These are phyloP conservation scores for Leptinotarsa haldemani DNA, from an alignment of 2,888 invertebrate genomes.

Conservation along the genomic window DNA sequence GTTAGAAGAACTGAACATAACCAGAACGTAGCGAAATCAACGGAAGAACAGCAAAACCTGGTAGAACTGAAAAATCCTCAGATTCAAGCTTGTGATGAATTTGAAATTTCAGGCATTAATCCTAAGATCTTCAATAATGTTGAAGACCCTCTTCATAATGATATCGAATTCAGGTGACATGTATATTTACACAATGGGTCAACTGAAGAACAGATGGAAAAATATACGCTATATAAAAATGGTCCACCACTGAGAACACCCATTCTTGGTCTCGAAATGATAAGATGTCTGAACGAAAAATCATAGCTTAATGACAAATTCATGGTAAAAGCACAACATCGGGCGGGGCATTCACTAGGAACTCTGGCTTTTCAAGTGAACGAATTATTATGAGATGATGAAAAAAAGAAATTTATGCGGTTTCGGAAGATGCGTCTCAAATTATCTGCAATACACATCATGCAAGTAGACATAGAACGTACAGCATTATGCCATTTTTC, in stretches of 20 bases:
- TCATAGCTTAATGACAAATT: not conserved
- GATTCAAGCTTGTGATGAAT: too few species aligned
- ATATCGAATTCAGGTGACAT: too few species aligned
- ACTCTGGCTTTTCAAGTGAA: conserved; percentile 15
- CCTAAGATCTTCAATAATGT: too few species aligned
- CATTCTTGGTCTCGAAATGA: conserved; percentile 22
- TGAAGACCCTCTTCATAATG: too few species aligned
- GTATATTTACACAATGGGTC: not conserved
- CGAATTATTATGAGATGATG: not conserved
- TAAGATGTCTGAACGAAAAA: conserved; percentile 8
- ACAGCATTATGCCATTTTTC: conserved; percentile 3
- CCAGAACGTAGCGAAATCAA: not conserved
- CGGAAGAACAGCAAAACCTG: not conserved
- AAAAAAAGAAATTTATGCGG: not conserved
- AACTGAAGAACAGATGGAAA: not conserved
- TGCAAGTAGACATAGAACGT: conserved; percentile 16
- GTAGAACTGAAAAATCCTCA: not conserved
- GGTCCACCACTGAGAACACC: conserved; percentile 25
- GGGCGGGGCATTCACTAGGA: conserved; percentile 22
- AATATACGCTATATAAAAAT: conserved; percentile 27
- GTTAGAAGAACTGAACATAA: not conserved
- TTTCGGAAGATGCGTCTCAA: conserved; percentile 22
- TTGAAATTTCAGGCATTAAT: too few species aligned
- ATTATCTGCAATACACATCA: conserved; percentile 26
- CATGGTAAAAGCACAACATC: conserved; percentile 18